Base-by-base conservation (phyloP, 2,797 vertebrate genomes). In the Tauraco hartlaubi region DNA sequence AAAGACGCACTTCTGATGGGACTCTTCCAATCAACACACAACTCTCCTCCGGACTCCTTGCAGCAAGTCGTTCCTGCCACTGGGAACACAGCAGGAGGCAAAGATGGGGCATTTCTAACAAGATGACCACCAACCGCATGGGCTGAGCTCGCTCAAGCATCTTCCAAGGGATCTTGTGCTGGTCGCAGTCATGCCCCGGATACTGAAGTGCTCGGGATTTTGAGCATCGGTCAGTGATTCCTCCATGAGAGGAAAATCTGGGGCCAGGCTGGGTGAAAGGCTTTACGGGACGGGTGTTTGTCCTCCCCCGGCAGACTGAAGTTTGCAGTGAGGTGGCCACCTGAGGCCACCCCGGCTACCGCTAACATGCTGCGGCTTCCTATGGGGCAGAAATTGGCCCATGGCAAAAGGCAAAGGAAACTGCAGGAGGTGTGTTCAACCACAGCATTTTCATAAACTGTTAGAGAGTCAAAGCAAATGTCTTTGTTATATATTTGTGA, bases 161-260 rank as follows among this genome's bases (percentile, higher is more conserved):
- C 39, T 78, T 77, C 56, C 39, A 23, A 63, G 71, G 67, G 71
- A 77, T 51, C 49, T 71, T 18, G n/a, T 67, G 62, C 64, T 82
- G 59, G 74, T 69, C 83, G 44, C 37, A 61, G 44, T 25, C 12
- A 3, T 18, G 28, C 44, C 35, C 37, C 20, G 69, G 58, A 29
- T 33, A 18, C 22, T 0, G 5, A n/a, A 48, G 26, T 37, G 9
- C 68, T 85, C 0, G 0, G 20, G 55, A 69, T 14, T 77, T 43
- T 78, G 85, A 81, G 66, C 39, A 39, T 31, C 2, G 2, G 7
- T n/a, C 68, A 44, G 28, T 12, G 12, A 68, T 83, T 68, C 39
- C 56, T 49, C 48, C 5, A 0, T 8, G 46, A 63, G 29, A 43
- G 63, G 63, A 76, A 74, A 87, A 72, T 54, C 3, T 54, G 48